Evolutionary conservation across 2,888 invertebrate species (phyloP), one percentile per base, ranked within the genome.

Genomic region (Petrophora chlorosata): DNA sequence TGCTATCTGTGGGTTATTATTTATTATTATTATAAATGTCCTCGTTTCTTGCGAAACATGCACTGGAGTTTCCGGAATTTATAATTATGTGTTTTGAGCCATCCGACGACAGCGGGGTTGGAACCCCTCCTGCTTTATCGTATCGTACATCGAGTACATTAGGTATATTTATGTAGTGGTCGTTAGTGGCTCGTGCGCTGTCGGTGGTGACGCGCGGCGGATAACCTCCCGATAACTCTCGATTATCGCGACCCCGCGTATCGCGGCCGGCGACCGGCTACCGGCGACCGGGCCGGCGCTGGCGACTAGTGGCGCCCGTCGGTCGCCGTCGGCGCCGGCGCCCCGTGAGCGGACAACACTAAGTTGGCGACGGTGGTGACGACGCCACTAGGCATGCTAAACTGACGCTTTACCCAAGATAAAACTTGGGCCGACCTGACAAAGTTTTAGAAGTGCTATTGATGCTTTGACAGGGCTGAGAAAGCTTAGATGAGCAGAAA

Each of bases 181-280:
- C 53, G 54, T 59, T 53, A 35, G 52, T 66, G 74, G 73, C 75
- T 69, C 76, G 73, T 73, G 76, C 76, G 60, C 46, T 60, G 66
- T 58, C 67, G 67, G 76, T 74, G 60, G 47, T 60, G 66, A 59
- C 67, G 67, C 56, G 53, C 51, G 56, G 15, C 52, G 54, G 57
- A 57, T 54, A 58, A 60, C 52, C 65, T 58, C 39, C 7, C 60
- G 63, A 61, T 54, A 58, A 52, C 61, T 16, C 9, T 5, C 39
- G 54, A 53, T 49, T 42, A 48, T 40, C 50, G 51, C 44, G 54
- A 56, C 53, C 52, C 47, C 41, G 50, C 46, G 41, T 32, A 42
- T 46, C 51, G 42, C 4, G 28, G 34, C 42, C 14, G 33, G 32
- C 38, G 23, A 33, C 14, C 35, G 34, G n/a, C n/a, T n/a, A n/a